phyloP scores from a whole-genome alignment of 2,113 vertebrate genomes.

The Regulus satrapa region DNA sequence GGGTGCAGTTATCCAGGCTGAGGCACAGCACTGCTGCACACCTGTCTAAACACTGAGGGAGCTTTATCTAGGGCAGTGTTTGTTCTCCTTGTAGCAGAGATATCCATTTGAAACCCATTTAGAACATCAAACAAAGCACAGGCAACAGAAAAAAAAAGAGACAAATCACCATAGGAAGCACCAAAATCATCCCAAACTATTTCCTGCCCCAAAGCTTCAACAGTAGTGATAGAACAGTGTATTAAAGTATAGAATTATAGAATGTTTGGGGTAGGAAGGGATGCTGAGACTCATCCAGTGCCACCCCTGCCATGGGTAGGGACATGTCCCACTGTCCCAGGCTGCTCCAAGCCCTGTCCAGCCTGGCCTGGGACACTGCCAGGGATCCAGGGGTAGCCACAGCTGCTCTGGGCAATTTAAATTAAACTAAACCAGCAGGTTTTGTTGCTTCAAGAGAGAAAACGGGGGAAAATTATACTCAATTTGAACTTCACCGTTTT shows the following conservation, averaged over 20 bases:
- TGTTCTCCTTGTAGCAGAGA: neutral
- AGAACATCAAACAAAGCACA: slow-evolving; percentile 1
- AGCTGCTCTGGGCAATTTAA: neutral
- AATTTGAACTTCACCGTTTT: neutral
- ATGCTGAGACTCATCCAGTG: accelerated
- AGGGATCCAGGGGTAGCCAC: neutral
- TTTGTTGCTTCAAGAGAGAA: neutral
- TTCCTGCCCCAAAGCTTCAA: neutral
- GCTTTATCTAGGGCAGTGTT: neutral
- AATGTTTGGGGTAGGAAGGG: neutral
- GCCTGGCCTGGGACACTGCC: accelerated
- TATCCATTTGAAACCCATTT: neutral
- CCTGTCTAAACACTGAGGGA: neutral
- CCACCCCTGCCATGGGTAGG: neutral
- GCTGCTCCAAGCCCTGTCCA: neutral
- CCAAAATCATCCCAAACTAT: neutral
- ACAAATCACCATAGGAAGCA: neutral
- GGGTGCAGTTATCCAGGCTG: accelerated
- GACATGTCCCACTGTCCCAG: neutral
- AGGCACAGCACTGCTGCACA: neutral
- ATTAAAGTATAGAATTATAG: neutral
- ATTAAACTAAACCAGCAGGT: neutral
- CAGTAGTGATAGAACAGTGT: neutral
- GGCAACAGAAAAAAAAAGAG: neutral
- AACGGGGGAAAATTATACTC: accelerated